Base-by-base conservation (phyloP, 2,888 invertebrate species). In the Oscheius sp. region DNA sequence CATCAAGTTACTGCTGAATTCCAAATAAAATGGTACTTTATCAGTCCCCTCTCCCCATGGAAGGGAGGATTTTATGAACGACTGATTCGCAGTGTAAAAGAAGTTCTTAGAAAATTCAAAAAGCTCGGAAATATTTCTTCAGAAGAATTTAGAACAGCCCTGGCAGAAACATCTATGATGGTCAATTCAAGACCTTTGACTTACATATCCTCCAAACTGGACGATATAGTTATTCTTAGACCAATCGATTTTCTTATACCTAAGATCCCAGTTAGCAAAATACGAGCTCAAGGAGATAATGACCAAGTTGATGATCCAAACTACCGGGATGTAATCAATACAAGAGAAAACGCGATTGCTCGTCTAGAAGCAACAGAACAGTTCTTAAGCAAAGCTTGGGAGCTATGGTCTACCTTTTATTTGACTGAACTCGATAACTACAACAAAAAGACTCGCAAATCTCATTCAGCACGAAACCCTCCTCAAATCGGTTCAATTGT, bases 161-260 rank as follows among this genome's bases (percentile, higher is more conserved):
- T 62, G n/a, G 17, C 30, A 3, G 56, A 67, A 47, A 30, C 57
- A 6, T 51, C 67, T 28, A 33, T 47, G 2, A 51, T 70, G 2
- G 17, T 70, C 2, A 70, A 70, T 47, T 32, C 36, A 12, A 20
- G 70, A 20, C 70, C 67, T 5, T 38, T 70, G 1, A 67, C 67
- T 3, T 49, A 67, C 32, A 36, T 47, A 0, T 1, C 24, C 12
- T 28, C n/a, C 2, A 33, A 57, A 3, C 2, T 36, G 14, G 30
- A 63, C 1, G 51, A 64, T 6, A n/a, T 22, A 22, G 4, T 17
- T 1, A 28, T 20, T 32, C 22, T 64, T 14, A 8, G 66, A 12
- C 66, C 66, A 4, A 8, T 6, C 9, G 66, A 66, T 30, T 66
- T 66, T 33, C 28, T 51, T 2, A 50, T 41, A 4, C 41, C 3